Evolutionary conservation across 2,113 vertebrate genomes (phyloP).

Genomic region (Fulica atra): DNA sequence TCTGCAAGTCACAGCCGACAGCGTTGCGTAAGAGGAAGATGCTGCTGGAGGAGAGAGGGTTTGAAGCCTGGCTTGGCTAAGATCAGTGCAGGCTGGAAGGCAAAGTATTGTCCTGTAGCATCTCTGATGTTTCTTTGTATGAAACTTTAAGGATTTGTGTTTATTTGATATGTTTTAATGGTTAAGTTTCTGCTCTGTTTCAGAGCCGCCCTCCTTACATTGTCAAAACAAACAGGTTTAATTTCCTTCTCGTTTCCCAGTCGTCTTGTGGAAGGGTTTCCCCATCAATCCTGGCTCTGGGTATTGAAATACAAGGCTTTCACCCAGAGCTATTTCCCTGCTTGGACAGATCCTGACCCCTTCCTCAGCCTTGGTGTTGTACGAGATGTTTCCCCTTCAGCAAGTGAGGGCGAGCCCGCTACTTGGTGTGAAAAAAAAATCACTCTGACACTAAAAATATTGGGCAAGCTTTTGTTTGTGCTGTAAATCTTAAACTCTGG

Average conservation of each 20-base stretch:
- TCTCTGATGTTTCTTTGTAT: background rate
- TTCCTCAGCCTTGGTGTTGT: background rate
- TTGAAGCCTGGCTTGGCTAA: background rate
- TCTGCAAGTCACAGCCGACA: constrained; percentile 17
- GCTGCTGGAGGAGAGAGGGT: background rate
- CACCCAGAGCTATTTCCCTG: background rate
- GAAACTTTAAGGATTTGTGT: background rate
- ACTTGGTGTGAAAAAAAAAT: background rate
- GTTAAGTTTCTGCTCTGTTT: accelerated
- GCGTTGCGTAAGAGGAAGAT: constrained; percentile 1
- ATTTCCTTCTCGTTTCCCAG: background rate
- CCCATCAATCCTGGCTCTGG: accelerated
- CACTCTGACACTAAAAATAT: accelerated
- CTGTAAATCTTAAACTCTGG: background rate
- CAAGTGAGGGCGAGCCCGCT: background rate
- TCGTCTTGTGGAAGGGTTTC: background rate
- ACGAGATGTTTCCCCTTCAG: background rate
- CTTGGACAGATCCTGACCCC: background rate
- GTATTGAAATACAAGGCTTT: background rate
- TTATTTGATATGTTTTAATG: accelerated
- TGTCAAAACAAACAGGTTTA: background rate
- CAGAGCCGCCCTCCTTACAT: accelerated
- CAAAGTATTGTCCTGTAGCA: background rate
- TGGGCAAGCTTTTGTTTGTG: background rate
- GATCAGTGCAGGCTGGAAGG: background rate